Base-by-base conservation (phyloP, 2,797 vertebrate species). In the Peromyscus nudipes region DNA sequence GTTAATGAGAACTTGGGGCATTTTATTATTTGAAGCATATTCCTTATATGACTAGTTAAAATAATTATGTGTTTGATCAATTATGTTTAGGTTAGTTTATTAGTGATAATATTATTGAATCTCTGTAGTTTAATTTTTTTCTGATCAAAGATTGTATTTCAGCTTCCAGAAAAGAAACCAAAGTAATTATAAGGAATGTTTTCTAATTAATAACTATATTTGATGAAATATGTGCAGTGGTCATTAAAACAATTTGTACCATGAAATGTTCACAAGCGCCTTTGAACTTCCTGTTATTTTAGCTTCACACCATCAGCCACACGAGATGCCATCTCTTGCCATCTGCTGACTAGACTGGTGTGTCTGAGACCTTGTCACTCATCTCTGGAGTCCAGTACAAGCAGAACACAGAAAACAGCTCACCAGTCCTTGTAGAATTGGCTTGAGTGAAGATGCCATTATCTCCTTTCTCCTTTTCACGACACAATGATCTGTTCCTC, bases 21-120 rank as follows among this genome's bases (percentile, higher is more conserved):
- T 85, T 94, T 96, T 69, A 76, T 94, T 73, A 67, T 92, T 75
- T 83, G 75, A 91, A 92, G 69, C 40, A 79, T 3, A 80, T 87
- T 83, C 23, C 6, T 52, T 92, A 17, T 62, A 12, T 89, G 34
- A 73, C 40, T 73, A 40, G 4, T 91, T 90, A 92, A 95, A 94
- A 81, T 76, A 90, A 95, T 83, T 92, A n/a, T 83, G 23, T 12
- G 8, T 79, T 93, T 91, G n/a, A 37, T 55, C 71, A 57, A n/a
- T 91, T 93, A 75, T 88, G 37, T 82, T 77, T 86, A 93, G 27
- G 40, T 76, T 88, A 91, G 34, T 85, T 77, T 84, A 19, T 84
- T 89, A 57, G 71, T 31, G 49, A 57, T 71, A 64, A 64, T 88
- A 81, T 89, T 93, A 92, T n/a, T 84, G 75, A 6, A 25, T 3